A percentile compares a stretch with the other conserved stretches of the same genome.
These are phyloP conservation scores for Esox lucius DNA, from an alignment of 2,797 vertebrate species.

Conservation along the genomic window DNA sequence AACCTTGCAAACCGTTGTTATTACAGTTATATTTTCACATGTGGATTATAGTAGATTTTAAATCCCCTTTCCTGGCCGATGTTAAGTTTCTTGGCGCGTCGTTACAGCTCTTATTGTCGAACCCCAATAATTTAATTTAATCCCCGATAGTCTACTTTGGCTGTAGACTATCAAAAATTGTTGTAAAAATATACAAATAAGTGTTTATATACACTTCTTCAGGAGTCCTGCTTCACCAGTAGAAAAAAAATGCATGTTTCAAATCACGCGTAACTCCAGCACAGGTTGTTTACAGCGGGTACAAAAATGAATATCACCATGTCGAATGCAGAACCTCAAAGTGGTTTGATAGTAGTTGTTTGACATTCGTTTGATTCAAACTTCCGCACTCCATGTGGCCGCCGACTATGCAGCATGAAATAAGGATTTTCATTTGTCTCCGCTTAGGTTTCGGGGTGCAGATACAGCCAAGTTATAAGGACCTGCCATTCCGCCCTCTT, in stretches of 20 bases:
- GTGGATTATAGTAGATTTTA: not conserved
- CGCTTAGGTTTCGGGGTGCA: not conserved
- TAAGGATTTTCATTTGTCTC: not conserved
- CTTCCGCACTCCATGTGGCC: not conserved
- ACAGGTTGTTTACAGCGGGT: not conserved
- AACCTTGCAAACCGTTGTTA: not conserved
- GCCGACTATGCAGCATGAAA: not conserved
- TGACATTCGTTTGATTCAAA: not conserved
- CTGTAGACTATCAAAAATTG: not conserved
- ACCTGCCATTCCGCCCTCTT: conserved; percentile 1
- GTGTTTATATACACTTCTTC: conserved; percentile 2
- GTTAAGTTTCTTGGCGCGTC: conserved; percentile 51
- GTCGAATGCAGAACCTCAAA: not conserved
- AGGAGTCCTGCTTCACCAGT: not conserved
- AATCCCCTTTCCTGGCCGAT: conserved; percentile 17
- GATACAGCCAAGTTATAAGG: not conserved
- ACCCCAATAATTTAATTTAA: conserved; percentile 31
- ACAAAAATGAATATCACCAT: not conserved
- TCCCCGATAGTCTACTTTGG: not conserved
- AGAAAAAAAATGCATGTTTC: not conserved
- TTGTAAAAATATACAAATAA: not conserved
- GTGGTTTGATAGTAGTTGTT: not conserved
- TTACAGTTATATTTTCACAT: not conserved
- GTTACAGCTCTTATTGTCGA: conserved; percentile 15
- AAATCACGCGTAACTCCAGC: not conserved